Percentiles rank a stretch among this genome's conserved stretches.
phyloP scores from a whole-genome alignment of 2,113 vertebrate genomes.

The Larimichthys crocea region DNA sequence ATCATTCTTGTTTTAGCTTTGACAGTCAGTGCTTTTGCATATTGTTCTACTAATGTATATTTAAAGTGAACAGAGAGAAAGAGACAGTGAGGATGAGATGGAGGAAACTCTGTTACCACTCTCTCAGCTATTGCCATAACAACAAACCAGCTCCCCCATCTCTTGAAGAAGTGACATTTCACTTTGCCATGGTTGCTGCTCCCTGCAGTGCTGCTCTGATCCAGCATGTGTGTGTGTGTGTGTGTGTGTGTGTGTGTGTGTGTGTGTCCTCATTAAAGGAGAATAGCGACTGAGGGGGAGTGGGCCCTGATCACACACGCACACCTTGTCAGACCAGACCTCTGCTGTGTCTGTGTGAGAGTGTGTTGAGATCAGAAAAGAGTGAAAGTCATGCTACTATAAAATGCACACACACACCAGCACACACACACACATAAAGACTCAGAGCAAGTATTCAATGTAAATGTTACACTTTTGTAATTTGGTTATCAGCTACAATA shows the following conservation, averaged over 20 bases:
- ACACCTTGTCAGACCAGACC: slow-evolving; percentile 74
- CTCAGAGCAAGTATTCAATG: not conserved
- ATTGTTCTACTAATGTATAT: not conserved
- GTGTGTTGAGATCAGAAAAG: slow-evolving; percentile 31
- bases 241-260: slow-evolving; percentile 22
- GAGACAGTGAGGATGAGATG: not conserved
- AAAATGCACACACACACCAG: not conserved
- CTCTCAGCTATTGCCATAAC: slow-evolving; percentile 65
- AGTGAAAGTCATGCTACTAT: slow-evolving; percentile 1
- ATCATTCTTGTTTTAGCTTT: too few relatives aligned
- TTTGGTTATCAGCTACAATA: not conserved
- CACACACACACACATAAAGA: not conserved
- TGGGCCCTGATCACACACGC: slow-evolving; percentile 65
- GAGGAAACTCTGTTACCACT: slow-evolving; percentile 12
- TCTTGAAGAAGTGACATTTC: slow-evolving; percentile 81
- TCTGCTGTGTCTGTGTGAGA: slow-evolving; percentile 58
- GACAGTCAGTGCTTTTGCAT: too few relatives aligned
- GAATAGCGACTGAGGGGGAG: slow-evolving; percentile 54
- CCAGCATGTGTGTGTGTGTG: slow-evolving; percentile 44
- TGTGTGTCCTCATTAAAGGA: slow-evolving; percentile 77
- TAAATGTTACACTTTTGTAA: not conserved
- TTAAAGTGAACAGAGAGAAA: slow-evolving; percentile 4
- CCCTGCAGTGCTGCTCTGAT: slow-evolving; percentile 82
- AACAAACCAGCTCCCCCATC: slow-evolving; percentile 56
- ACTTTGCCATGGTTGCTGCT: slow-evolving; percentile 78